Conservation (phyloP, 92 coral and sea anemone genomes). For the Virgularia gustaviana region DNA sequence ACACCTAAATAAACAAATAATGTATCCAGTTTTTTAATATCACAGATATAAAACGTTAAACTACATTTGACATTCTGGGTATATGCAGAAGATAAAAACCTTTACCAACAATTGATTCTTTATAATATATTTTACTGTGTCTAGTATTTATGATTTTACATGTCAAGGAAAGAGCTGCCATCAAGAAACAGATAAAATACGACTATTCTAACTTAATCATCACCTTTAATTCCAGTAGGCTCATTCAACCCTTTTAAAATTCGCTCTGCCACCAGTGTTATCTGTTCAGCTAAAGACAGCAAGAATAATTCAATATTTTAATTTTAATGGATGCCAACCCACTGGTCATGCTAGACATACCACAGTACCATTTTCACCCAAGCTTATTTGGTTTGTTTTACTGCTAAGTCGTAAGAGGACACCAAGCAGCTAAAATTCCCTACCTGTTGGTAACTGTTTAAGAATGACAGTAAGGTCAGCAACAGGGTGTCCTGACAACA, state of each 20-base stretch:
- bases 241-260: constrained; percentile 81
- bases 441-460: constrained; percentile 87
- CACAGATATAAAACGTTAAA: too few species aligned
- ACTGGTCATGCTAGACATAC: too few species aligned
- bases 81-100: not conserved
- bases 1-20: constrained; percentile 69
- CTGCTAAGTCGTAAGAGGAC: not conserved
- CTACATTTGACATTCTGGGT: too few species aligned
- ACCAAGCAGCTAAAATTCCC: not conserved
- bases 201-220: too few species aligned
- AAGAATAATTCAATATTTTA: too few species aligned
- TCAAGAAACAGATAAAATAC: too few species aligned
- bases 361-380: not conserved
- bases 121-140: too few species aligned
- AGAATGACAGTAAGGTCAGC: constrained; percentile 93
- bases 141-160: too few species aligned
- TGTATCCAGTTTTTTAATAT: too few species aligned
- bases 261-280: constrained; percentile 73
- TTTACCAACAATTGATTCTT: not conserved
- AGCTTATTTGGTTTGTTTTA: not conserved
- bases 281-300: constrained; percentile 64
- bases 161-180: too few species aligned
- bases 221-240: constrained; percentile 28
- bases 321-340: too few species aligned
- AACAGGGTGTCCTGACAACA: constrained; percentile 88